phyloP scores from a whole-genome alignment of 2,888 invertebrate genomes.

The Tricholauxania praeusta region DNA sequence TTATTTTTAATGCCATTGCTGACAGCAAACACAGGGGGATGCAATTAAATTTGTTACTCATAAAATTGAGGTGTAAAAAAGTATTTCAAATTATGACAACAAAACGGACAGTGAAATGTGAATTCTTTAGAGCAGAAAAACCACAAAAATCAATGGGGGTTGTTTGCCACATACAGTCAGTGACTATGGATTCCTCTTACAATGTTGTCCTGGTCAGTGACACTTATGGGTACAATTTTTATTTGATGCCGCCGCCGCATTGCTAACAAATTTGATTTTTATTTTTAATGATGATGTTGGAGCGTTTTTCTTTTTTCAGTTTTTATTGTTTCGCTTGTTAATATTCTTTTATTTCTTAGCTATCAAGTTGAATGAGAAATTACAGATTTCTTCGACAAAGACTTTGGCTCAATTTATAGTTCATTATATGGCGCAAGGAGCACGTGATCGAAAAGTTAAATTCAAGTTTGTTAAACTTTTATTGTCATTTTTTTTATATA shows the following conservation, averaged over 20 bases:
- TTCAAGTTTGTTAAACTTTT: no score
- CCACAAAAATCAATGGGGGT: slow-evolving; percentile 19
- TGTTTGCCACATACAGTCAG: slow-evolving; percentile 1
- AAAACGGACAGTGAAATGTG: not conserved
- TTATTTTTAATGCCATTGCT: not conserved
- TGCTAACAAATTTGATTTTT: slow-evolving; percentile 12
- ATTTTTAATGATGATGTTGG: not conserved
- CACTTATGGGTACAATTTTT: slow-evolving; percentile 19
- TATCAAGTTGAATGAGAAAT: slow-evolving; percentile 15
- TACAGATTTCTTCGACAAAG: not conserved
- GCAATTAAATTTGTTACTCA: slow-evolving; percentile 24
- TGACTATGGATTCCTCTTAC: slow-evolving; percentile 11
- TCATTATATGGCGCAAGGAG: no score
- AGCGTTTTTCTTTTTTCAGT: not conserved
- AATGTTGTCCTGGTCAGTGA: slow-evolving; percentile 38
- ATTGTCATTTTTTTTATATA: no score
- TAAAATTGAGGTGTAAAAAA: slow-evolving; percentile 33
- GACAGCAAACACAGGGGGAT: slow-evolving; percentile 1
- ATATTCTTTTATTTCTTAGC: slow-evolving; percentile 15
- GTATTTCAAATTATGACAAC: slow-evolving; percentile 30
- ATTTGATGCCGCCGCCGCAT: not conserved
- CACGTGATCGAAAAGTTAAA: no score
- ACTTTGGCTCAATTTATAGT: no score
- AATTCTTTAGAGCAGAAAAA: slow-evolving; percentile 4
- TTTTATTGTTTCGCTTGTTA: slow-evolving; percentile 18